These are phyloP conservation scores for Pachymerium ferrugineum DNA, from an alignment of 2,888 invertebrate species.

Conservation along the genomic window DNA sequence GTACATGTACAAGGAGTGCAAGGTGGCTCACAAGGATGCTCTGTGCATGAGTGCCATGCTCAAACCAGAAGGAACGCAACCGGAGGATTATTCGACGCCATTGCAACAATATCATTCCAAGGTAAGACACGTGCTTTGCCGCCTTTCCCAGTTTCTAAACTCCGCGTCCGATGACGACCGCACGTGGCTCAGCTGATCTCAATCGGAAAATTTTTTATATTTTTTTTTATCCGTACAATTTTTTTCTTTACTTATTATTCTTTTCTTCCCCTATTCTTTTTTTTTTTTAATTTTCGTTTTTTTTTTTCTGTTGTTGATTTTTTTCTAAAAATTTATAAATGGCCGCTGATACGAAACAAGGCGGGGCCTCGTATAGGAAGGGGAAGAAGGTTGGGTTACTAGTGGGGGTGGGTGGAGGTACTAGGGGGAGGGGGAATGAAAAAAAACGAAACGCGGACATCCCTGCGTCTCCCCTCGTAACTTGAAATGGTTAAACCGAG, in stretches of 20 bases:
- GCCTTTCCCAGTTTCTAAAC: not conserved
- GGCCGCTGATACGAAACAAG: constrained; percentile 1
- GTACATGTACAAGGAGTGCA: constrained; percentile 38
- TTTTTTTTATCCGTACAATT: not conserved
- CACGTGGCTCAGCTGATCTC: constrained; percentile 26
- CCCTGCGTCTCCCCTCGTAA: constrained; percentile 6
- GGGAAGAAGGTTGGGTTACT: not conserved
- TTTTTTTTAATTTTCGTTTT: constrained; percentile 14
- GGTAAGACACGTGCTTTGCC: constrained; percentile 33
- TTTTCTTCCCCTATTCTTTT: not conserved
- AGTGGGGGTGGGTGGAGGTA: not conserved
- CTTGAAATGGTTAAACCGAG: constrained; percentile 28
- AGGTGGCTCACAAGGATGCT: constrained; percentile 38
- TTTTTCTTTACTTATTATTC: constrained; percentile 7
- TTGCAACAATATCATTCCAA: constrained; percentile 37
- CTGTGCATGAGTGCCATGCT: constrained; percentile 38
- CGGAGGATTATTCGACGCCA: constrained; percentile 35
- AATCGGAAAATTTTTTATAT: not conserved
- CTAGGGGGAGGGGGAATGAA: not conserved
- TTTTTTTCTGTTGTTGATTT: constrained; percentile 16
- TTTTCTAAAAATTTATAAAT: constrained; percentile 4
- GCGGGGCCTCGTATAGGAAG: not conserved
- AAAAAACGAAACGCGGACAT: constrained; percentile 14
- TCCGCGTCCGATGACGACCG: not conserved
- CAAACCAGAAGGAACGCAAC: constrained; percentile 32